Base-by-base conservation (phyloP, 2,888 invertebrate species). In the Aspidiotus rigidus region DNA sequence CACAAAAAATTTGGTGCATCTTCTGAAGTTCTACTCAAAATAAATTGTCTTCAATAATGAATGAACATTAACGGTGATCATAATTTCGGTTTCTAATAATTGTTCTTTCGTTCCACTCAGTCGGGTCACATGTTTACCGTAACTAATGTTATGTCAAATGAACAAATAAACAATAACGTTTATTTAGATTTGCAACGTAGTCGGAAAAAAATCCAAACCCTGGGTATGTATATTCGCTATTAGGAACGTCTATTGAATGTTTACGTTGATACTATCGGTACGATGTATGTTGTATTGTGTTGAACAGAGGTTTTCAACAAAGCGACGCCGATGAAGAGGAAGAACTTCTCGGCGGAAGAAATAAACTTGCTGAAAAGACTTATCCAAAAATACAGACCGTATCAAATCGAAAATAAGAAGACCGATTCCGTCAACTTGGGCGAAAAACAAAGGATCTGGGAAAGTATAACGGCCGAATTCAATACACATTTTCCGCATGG, bases 391-490 rank as follows among this genome's bases (percentile, higher is more conserved):
- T 67, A 67, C 44, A 67, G 67, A 53, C 67, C 67, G 39, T 59
- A 67, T 57, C 67, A 67, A 11, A 60, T 67, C 15, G 67, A 67
- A 49, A 67, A 59, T 60, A 67, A 67, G 60, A 67, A 67, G 53
- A 67, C 67, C 15, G 67, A 67, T 60, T 59, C 67, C 2, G 67
- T 59, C 40, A 67, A 67, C 49, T 40, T 67, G 11, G 67, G 67
- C 7, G 67, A 67, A 49, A 67, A 67, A 40, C 67, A 67, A 49
- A 16, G 67, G 17, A 67, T 67, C 15, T 67, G 67, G 67, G 67
- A 67, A 39, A 67, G 59, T 59, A 67, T 67, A 39, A 67, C 67
- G 44, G 59, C 57, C 28, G 67, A 67, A 49, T 67, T 67, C 49
- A 67, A 67, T 28, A 44, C 59, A 59, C 67, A 67, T 60, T 67